Percentiles rank a stretch among this genome's conserved stretches.
Conservation (phyloP, 2,888 invertebrate species). For the Philonicus albiceps region DNA sequence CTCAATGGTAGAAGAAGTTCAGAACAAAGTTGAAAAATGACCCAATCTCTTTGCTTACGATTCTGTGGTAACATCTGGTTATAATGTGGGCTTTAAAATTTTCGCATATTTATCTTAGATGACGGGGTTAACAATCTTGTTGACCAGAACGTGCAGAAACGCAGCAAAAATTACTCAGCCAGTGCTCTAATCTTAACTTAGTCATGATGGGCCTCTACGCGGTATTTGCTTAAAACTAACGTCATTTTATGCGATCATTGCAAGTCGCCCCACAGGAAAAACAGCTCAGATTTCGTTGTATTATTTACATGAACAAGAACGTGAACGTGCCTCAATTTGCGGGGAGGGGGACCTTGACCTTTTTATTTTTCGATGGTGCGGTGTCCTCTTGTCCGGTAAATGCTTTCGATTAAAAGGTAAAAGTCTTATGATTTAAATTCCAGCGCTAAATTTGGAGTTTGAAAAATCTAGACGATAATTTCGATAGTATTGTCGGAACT, state of each 20-base stretch:
- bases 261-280: not conserved
- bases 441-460: not conserved
- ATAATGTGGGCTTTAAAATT: not conserved
- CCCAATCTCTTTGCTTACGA: not conserved
- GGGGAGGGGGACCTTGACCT: not conserved
- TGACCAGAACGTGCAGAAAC: not conserved
- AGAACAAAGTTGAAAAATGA: not conserved
- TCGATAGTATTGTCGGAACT: not conserved
- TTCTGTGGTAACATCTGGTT: not conserved
- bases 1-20: not conserved
- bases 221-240: not conserved
- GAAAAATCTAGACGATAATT: not conserved
- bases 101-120: not conserved
- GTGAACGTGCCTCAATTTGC: not conserved
- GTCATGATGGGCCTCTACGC: not conserved
- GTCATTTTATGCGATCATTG: not conserved
- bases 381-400: not conserved
- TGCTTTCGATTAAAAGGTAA: constrained; percentile 2
- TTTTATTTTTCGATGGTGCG: not conserved
- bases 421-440: not conserved
- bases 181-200: not conserved
- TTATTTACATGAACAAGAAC: not conserved
- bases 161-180: not conserved
- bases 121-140: not conserved
- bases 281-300: not conserved